Evolutionary conservation across 2,797 vertebrate species (phyloP), one percentile per base, ranked within the genome.

Genomic region (Liparis tanakae): DNA sequence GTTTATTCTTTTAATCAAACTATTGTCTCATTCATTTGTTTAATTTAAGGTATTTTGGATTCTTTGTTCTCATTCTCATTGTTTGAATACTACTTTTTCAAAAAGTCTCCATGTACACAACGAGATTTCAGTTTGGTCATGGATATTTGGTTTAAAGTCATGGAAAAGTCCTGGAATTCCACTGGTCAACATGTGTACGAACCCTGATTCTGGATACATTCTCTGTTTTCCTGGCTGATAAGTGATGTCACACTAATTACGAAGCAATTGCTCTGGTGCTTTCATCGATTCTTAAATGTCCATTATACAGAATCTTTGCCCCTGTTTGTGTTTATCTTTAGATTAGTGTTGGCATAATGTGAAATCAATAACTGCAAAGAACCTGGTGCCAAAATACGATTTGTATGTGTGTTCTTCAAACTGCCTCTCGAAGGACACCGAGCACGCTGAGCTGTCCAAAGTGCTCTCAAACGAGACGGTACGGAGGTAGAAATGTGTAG

Each of bases 391-490:
- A 70, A 55, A 68, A 70, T 75, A 74, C 83, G 12, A 79, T 61
- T 18, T 71, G 22, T 77, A 17, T 81, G 20, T 88, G 33, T 85
- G 46, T 76, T 80, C 44, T 81, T 74, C 51, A 77, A 79, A 80
- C 71, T 70, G 86, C 84, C 13, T 43, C 86, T 74, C 78, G 68
- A 90, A 92, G 92, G 86, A 85, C 80, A 18, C 79, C 75, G 1
- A 83, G 81, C 68, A 63, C 75, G 58, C 53, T 80, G 74, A 90
- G 76, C 81, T 93, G 88, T 78, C 88, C 88, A 53, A 88, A 90
- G 84, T 92, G 90, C 76, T 92, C 91, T 69, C 82, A 91, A 58
- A 81, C 76, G n/a, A 85, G 46, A 89, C 85, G 93, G 93, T 94
- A 93, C 56, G 50, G 44, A 63, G 20, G 65, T 73, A 68, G 76